Percentiles rank a stretch among this genome's conserved stretches.
Evolutionary conservation across 2,797 vertebrate species (phyloP).

Genomic region (Acestrorhynchus altus): DNA sequence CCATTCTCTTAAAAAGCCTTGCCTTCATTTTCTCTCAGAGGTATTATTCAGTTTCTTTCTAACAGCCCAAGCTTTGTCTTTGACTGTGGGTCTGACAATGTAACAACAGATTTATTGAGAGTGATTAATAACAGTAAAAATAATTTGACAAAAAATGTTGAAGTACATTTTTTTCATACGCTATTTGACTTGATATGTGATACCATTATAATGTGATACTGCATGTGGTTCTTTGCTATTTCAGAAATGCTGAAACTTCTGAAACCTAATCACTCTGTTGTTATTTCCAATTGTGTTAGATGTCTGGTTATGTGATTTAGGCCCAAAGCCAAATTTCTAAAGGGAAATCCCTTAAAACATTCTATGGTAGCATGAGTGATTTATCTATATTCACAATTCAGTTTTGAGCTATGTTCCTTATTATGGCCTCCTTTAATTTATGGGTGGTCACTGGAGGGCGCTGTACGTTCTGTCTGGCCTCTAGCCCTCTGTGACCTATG

Average conservation of each 20-base stretch:
- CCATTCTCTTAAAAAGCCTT: not conserved
- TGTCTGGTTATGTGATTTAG: not conserved
- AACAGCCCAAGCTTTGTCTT: conserved; percentile 6
- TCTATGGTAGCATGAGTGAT: not conserved
- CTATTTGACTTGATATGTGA: not conserved
- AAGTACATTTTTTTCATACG: not conserved
- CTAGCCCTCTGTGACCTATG: not conserved
- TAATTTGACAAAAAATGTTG: not conserved
- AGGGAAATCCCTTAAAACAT: not conserved
- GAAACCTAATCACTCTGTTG: conserved; percentile 1
- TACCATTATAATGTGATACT: not conserved
- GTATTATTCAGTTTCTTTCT: conserved; percentile 1
- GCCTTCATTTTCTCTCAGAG: not conserved
- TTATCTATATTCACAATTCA: not conserved
- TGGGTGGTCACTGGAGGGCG: conserved; percentile 34
- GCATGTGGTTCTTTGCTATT: not conserved
- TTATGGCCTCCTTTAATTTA: not conserved
- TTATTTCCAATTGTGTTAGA: not conserved
- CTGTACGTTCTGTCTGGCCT: conserved; percentile 12
- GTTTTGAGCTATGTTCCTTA: not conserved
- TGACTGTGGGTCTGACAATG: not conserved
- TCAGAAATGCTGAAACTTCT: conserved; percentile 8
- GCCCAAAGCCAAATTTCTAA: not conserved
- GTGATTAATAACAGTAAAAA: conserved; percentile 18
- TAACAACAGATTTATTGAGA: not conserved